Evolutionary conservation across 2,888 invertebrate genomes (phyloP).

Genomic region (Drosophila melanocephala): DNA sequence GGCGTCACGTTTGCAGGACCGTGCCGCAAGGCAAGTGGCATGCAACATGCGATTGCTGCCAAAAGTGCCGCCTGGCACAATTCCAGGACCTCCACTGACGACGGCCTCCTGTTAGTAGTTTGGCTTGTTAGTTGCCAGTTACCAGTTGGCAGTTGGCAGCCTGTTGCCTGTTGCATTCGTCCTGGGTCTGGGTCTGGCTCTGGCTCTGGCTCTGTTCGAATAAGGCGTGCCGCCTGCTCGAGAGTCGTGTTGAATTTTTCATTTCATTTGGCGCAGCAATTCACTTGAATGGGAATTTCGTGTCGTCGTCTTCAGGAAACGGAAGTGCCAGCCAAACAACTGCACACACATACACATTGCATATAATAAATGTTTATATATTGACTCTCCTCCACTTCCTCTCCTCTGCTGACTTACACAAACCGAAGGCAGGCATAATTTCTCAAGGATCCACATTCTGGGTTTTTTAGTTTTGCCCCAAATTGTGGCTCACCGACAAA

Average conservation of each 20-base stretch:
- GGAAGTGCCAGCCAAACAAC: slow-evolving; percentile 79
- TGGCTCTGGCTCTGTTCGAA: slow-evolving; percentile 5
- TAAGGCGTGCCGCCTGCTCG: slow-evolving; percentile 53
- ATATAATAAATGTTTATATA: slow-evolving; percentile 77
- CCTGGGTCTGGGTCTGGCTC: slow-evolving; percentile 1
- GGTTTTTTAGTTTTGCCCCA: slow-evolving; percentile 28
- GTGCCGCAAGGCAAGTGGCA: slow-evolving; percentile 79
- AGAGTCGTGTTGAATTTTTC: slow-evolving; percentile 82
- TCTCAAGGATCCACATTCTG: slow-evolving; percentile 23
- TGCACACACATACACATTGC: slow-evolving; percentile 63
- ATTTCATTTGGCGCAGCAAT: slow-evolving; percentile 84
- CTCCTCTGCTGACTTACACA: slow-evolving; percentile 43
- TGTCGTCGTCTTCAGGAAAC: slow-evolving; percentile 76
- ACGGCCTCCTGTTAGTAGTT: slow-evolving; percentile 69
- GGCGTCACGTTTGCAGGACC: slow-evolving; percentile 82
- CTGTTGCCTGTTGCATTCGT: slow-evolving; percentile 73
- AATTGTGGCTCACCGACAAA: slow-evolving; percentile 32
- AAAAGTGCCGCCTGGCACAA: slow-evolving; percentile 82
- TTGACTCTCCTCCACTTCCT: slow-evolving; percentile 33
- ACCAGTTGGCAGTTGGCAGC: slow-evolving; percentile 22
- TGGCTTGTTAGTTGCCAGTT: slow-evolving; percentile 75
- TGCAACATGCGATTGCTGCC: slow-evolving; percentile 84
- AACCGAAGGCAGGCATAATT: slow-evolving; percentile 45
- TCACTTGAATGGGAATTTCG: slow-evolving; percentile 82
- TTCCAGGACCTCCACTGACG: slow-evolving; percentile 62